A percentile compares a stretch with the other conserved stretches of the same genome.
Evolutionary conservation across 2,888 invertebrate genomes (phyloP).

Genomic region (Hydrotaea diabolus): DNA sequence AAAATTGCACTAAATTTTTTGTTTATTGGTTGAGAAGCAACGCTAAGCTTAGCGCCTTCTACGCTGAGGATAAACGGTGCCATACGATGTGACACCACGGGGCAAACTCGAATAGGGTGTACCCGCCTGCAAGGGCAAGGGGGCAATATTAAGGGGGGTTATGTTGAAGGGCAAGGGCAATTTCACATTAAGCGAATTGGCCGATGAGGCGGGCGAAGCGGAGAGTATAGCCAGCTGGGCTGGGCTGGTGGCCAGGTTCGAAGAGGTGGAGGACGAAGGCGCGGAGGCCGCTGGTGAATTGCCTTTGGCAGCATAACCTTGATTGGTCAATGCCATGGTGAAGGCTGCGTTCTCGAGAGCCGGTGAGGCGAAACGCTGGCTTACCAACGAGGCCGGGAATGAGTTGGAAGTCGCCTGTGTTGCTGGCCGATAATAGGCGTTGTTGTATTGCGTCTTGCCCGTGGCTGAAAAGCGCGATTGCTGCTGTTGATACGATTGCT

Average conservation of each 20-base stretch:
- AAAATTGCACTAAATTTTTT: conserved; percentile 52
- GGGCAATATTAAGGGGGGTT: conserved; percentile 74
- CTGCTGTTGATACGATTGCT: conserved; percentile 35
- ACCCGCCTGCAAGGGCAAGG: conserved; percentile 76
- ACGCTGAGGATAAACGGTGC: conserved; percentile 75
- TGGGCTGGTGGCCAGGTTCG: too few species aligned
- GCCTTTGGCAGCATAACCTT: conserved; percentile 73
- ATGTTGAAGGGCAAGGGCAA: conserved; percentile 75
- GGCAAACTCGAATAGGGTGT: conserved; percentile 75
- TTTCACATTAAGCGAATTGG: conserved; percentile 73
- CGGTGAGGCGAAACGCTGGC: conserved; percentile 72
- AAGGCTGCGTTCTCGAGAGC: conserved; percentile 76
- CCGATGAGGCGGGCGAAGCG: conserved; percentile 29
- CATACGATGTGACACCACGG: conserved; percentile 75
- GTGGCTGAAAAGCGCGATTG: background rate
- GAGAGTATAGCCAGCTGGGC: conserved; percentile 12
- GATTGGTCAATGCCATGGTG: conserved; percentile 73
- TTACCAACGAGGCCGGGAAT: conserved; percentile 49
- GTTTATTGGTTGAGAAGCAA: background rate
- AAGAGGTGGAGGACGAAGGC: background rate
- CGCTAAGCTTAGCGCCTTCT: conserved; percentile 48
- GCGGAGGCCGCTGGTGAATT: conserved; percentile 15
- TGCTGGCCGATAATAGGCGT: background rate
- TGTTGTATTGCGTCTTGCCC: too few species aligned
- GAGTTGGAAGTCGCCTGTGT: conserved; percentile 22